Percentiles rank a stretch among this genome's conserved stretches.
Conservation (phyloP, 2,797 vertebrate species). For the Atherinosoma microstoma region DNA sequence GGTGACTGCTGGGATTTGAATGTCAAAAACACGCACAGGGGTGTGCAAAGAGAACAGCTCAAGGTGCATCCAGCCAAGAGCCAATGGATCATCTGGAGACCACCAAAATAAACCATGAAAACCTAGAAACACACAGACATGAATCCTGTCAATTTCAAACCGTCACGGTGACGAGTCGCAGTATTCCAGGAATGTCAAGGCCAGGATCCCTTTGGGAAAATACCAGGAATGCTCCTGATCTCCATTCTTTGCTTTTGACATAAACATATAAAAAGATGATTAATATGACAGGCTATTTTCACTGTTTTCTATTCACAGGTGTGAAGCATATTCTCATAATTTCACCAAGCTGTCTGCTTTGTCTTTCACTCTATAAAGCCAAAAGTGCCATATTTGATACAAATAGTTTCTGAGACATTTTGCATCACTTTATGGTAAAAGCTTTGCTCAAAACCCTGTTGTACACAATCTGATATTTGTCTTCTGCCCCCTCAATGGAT, state of each 20-base stretch:
- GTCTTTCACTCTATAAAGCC: background rate
- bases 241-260: conserved; percentile 12
- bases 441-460: too few species aligned
- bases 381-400: too few species aligned
- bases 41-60: conserved; percentile 52
- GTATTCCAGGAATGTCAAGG: conserved; percentile 71
- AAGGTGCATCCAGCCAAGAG: conserved; percentile 45
- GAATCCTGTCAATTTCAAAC: conserved; percentile 46
- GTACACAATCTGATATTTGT: too few species aligned
- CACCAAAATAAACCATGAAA: conserved; percentile 58
- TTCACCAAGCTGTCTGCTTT: conserved; percentile 5
- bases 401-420: too few species aligned
- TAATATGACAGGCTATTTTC: conserved; percentile 34
- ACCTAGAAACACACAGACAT: conserved; percentile 63
- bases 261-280: conserved; percentile 31
- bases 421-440: too few species aligned
- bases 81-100: conserved; percentile 46
- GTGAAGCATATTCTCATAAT: conserved; percentile 23
- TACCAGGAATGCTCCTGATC: conserved; percentile 38
- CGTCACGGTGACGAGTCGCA: conserved; percentile 57
- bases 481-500: too few species aligned
- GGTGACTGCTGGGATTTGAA: conserved; percentile 64
- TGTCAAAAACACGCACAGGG: conserved; percentile 52
- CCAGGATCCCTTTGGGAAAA: conserved; percentile 58
- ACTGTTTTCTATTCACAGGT: conserved; percentile 28